These are phyloP conservation scores for Lepidostoma basale DNA, from an alignment of 1,140 invertebrate species.

Conservation along the genomic window DNA sequence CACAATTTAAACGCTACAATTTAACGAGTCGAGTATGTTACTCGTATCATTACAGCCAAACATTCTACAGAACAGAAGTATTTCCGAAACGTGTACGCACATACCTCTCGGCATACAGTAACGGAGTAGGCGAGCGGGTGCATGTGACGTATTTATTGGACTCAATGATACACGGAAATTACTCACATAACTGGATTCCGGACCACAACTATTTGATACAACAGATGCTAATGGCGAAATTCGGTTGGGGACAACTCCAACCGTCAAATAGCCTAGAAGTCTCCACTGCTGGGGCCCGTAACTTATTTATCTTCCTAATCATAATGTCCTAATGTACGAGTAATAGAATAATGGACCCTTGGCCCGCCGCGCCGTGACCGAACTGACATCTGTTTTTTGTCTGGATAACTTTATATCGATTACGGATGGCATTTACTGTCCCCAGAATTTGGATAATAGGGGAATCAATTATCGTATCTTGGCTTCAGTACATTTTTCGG, in stretches of 20 bases:
- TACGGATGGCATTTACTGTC: conserved; percentile 22
- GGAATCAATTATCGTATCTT: neutral
- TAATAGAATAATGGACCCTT: neutral
- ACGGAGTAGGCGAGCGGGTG: no score
- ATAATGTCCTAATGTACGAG: conserved; percentile 25
- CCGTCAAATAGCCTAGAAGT: neutral
- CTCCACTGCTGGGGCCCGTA: conserved; percentile 13
- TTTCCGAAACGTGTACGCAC: no score
- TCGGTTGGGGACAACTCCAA: neutral
- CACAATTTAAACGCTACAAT: no score
- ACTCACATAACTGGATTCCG: neutral
- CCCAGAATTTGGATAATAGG: no score
- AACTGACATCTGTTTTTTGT: conserved; percentile 43
- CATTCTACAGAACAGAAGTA: no score
- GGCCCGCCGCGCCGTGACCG: neutral
- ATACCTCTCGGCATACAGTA: no score
- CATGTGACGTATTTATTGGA: no score
- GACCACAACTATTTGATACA: neutral
- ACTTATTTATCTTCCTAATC: conserved; percentile 40
- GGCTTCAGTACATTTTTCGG: no score
- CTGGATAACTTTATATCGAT: conserved; percentile 29
- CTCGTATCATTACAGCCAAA: no score
- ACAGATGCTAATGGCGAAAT: neutral
- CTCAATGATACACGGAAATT: conserved; percentile 4
- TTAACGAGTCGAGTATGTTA: no score